These are phyloP conservation scores for Felis chaus DNA, from an alignment of 2,113 vertebrate genomes.

Conservation along the genomic window DNA sequence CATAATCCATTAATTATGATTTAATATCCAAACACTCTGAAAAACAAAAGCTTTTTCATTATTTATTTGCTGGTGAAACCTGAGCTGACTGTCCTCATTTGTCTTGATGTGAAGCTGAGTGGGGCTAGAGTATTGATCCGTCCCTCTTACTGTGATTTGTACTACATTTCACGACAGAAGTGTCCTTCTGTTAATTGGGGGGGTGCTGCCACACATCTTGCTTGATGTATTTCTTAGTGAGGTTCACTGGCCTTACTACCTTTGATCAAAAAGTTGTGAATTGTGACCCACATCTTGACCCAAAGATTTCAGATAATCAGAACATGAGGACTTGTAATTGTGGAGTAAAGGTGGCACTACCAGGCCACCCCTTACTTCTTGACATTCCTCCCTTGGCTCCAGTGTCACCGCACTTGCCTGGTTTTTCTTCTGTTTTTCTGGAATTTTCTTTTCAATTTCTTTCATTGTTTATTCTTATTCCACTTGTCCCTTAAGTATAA, in stretches of 20 bases:
- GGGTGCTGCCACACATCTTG: not conserved
- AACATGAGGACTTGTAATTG: not conserved
- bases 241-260: not conserved
- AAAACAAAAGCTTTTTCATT: conserved; percentile 31
- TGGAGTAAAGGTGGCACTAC: not conserved
- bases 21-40: not conserved
- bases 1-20: not conserved
- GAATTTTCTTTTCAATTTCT: not conserved
- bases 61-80: not conserved
- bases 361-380: not conserved
- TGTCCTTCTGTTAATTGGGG: not conserved
- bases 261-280: not conserved
- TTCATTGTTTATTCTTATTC: not conserved
- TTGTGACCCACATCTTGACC: not conserved
- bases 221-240: not conserved
- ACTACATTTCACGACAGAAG: not conserved
- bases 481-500: not conserved
- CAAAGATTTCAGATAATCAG: not conserved
- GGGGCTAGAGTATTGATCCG: not conserved
- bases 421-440: not conserved
- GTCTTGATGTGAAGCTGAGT: not conserved
- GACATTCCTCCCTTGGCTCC: not conserved
- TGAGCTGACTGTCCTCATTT: not conserved
- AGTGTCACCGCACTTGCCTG: not conserved
- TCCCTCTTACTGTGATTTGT: not conserved